Conservation (phyloP, 2,113 vertebrate species). For the Pygoscelis antarcticus region DNA sequence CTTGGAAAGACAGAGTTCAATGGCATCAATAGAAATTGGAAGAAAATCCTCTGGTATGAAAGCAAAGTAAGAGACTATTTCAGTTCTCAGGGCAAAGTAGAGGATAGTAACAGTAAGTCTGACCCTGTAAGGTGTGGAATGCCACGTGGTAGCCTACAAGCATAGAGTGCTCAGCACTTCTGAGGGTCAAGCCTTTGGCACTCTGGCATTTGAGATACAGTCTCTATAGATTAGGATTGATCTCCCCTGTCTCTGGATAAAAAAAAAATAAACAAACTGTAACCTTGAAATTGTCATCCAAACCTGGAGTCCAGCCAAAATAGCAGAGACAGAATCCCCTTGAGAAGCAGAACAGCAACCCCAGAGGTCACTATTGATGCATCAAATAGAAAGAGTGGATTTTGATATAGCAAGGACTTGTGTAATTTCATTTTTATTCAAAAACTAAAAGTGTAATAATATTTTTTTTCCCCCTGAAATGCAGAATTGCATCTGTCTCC, state of each 20-base stretch:
- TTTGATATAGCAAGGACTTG: background rate
- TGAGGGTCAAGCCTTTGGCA: slow-evolving; percentile 6
- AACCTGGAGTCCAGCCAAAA: slow-evolving; percentile 34
- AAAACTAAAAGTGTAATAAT: background rate
- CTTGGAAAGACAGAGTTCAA: background rate
- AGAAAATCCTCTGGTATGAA: background rate
- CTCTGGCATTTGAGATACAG: slow-evolving; percentile 27
- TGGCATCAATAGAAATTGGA: background rate
- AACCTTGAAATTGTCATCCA: slow-evolving; percentile 55
- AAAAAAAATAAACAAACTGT: slow-evolving; percentile 10
- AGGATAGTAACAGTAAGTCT: background rate
- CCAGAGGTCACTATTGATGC: slow-evolving; percentile 21
- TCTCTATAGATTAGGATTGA: slow-evolving; percentile 51
- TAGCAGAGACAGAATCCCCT: slow-evolving; percentile 23
- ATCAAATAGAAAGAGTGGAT: background rate
- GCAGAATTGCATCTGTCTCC: background rate
- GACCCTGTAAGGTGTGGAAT: background rate
- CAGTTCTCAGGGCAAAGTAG: background rate
- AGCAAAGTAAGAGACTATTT: background rate
- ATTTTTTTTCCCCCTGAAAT: background rate
- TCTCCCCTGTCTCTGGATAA: slow-evolving; percentile 6
- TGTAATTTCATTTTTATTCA: background rate
- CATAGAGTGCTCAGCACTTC: background rate
- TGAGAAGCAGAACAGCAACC: slow-evolving; percentile 37
- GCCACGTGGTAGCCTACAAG: background rate